Evolutionary conservation across 2,113 vertebrate species (phyloP).

Genomic region (Aptenodytes patagonicus): DNA sequence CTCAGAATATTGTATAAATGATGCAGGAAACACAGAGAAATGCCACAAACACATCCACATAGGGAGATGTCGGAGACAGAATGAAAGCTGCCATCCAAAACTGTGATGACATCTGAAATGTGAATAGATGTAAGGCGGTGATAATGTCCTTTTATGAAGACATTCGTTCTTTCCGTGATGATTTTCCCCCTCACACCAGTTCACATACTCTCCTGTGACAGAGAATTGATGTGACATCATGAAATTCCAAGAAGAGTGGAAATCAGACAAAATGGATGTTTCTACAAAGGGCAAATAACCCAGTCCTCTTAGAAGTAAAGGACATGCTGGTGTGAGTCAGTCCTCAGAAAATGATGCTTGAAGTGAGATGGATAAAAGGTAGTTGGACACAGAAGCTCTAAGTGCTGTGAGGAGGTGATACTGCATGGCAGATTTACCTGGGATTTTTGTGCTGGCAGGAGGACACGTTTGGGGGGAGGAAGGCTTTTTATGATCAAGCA

Average conservation of each 20-base stretch:
- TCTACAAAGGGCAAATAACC: background rate
- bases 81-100: background rate
- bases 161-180: background rate
- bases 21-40: background rate
- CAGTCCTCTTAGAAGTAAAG: slow-evolving; percentile 9
- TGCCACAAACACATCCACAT: background rate
- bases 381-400: background rate
- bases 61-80: background rate
- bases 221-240: background rate
- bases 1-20: background rate
- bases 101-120: background rate
- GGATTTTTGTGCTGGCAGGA: slow-evolving; percentile 5
- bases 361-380: background rate
- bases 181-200: background rate
- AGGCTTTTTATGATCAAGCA: slow-evolving; percentile 42
- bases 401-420: background rate
- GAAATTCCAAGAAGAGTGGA: slow-evolving; percentile 4
- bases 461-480: background rate
- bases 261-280: background rate
- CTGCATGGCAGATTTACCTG: background rate
- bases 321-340: background rate
- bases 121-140: background rate
- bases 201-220: background rate
- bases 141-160: slow-evolving; percentile 6
- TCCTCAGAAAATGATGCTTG: background rate